Evolutionary conservation across 1,140 invertebrate species (phyloP), one percentile per base, ranked within the genome.

Genomic region (Thaumatotibia leucotreta): DNA sequence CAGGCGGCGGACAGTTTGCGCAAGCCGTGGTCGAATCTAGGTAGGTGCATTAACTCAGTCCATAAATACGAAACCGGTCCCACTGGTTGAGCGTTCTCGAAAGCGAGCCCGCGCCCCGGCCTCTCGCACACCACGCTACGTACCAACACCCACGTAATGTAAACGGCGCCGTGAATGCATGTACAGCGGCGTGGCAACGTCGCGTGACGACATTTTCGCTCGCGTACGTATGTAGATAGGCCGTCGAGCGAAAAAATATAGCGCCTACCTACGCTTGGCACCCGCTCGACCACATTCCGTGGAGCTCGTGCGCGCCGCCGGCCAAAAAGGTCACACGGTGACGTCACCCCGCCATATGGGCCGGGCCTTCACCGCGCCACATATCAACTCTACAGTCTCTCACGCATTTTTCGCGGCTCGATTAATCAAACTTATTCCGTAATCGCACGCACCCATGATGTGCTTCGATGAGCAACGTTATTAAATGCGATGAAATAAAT

Each of bases 141-240:
- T 76, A 83, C 82, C 72, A 74, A 85, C 82, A 76, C 85, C 86
- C 86, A 89, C 86, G 84, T 88, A 87, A 82, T 79, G 77, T 76
- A 68, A 84, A 80, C 82, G 76, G 72, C 71, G 69, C 79, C 75
- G 79, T 82, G 78, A 82, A 82, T 85, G 82, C 81, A 88, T 79
- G 80, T 81, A 83, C 86, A 35, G 63, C 86, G 84, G 83, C 66
- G 77, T 77, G 91, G 89, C 91, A 92, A 91, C 91, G 79, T 82
- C 88, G 91, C 88, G 85, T 92, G 91, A 92, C 91, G 91, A 90
- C 91, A 92, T 89, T 91, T 91, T 91, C 90, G 91, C 87, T 90
- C 86, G 84, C 82, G 84, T 86, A 91, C 86, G 87, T 89, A 89
- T 87, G 86, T 91, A 91, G 87, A 86, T 87, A 91, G 83, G 86